Conservation (phyloP, 92 coral and sea anemone genomes). For the Blastomussa wellsi region DNA sequence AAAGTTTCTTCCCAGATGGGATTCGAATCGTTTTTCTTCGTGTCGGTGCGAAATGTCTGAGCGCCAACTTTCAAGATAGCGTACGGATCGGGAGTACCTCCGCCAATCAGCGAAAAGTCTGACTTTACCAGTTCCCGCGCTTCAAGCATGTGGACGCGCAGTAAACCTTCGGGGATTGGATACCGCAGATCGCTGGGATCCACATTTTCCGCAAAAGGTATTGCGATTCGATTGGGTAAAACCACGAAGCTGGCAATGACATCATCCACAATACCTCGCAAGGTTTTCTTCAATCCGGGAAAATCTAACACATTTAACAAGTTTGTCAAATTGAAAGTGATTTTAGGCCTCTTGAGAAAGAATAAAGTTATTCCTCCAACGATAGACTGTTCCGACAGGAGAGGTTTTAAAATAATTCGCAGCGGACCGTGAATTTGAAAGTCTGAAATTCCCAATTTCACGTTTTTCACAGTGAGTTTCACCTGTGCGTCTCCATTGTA, state of each 20-base stretch:
- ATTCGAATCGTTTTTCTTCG: constrained; percentile 67
- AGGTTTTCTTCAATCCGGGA: constrained; percentile 86
- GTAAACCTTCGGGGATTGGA: constrained; percentile 91
- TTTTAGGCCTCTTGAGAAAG: constrained; percentile 84
- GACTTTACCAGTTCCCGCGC: constrained; percentile 80
- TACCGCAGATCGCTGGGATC: constrained; percentile 81
- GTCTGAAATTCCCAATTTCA: constrained; percentile 83
- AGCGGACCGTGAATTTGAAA: constrained; percentile 85
- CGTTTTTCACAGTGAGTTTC: constrained; percentile 66
- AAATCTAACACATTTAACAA: constrained; percentile 84
- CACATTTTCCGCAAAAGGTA: constrained; percentile 79
- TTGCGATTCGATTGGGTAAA: constrained; percentile 87
- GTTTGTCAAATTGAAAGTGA: constrained; percentile 86
- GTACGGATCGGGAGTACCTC: constrained; percentile 84
- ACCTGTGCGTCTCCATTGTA: constrained; percentile 93
- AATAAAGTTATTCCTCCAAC: constrained; percentile 85
- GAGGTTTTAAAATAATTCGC: constrained; percentile 86
- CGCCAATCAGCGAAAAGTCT: constrained; percentile 71
- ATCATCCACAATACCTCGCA: constrained; percentile 77
- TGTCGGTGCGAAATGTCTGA: constrained; percentile 84
- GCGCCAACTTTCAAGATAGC: constrained; percentile 85
- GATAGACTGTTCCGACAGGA: constrained; percentile 63
- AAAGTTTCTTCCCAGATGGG: constrained; percentile 88
- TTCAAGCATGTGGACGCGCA: constrained; percentile 74
- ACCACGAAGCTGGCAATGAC: constrained; percentile 82